Evolutionary conservation across 2,113 vertebrate genomes (phyloP), one percentile per base, ranked within the genome.

Genomic region (Tragelaphus imberbis): DNA sequence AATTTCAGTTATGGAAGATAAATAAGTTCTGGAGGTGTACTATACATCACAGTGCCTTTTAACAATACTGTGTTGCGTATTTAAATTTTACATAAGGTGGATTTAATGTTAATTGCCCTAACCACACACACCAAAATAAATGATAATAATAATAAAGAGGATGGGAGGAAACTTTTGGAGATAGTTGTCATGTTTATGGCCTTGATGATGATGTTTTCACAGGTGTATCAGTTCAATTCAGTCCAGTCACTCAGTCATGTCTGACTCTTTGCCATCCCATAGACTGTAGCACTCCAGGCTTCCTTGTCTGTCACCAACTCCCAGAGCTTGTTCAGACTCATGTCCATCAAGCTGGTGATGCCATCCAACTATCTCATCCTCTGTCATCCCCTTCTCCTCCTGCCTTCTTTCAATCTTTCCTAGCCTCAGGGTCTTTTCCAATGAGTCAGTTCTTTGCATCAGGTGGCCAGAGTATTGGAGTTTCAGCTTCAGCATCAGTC

Each of bases 301-400:
- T 75, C 36, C 68, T 21, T 75, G 19, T 71, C 68, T 19, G 23
- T 40, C 68, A 40, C 19, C 21, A 40, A 21, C n/a, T 71, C 68
- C 68, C 1, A 10, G 10, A 40, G 19, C 19, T 75, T 40, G 19
- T 10, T 75, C 19, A 75, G 12, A 40, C 11, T 75, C n/a, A 75
- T 3, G 19, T 40, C n/a, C 5, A 23, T 40, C 0, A 0, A 75
- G n/a, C 36, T 40, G 10, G n/a, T 40, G 68, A 75, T 12, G n/a
- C 2, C n/a, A 23, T 75, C 19, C 68, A 75, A 75, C n/a, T 19
- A 75, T 71, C 19, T 71, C n/a, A 71, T 71, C 19, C 19, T 71
- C 68, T 71, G 19, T 71, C 5, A 5, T 40, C 68, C 19, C n/a
- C 19, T 71, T 71, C 19, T 71, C n/a, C 19, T 71, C 68, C 19